phyloP scores from a whole-genome alignment of 2,888 invertebrate genomes.

The Drosophila falleni region DNA sequence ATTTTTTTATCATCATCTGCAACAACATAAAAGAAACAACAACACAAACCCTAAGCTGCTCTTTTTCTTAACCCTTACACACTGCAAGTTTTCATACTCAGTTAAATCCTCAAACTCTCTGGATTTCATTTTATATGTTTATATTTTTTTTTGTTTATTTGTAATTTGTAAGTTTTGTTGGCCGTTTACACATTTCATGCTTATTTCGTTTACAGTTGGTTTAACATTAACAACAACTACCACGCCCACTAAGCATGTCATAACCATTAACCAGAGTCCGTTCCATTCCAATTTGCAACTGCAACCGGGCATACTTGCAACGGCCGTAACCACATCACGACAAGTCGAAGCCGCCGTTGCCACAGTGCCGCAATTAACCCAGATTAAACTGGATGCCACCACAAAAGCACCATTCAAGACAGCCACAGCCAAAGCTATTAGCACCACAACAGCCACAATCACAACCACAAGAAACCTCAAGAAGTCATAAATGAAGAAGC shows the following conservation, averaged over 20 bases:
- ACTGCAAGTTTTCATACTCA: constrained; percentile 24
- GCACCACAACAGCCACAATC: constrained; percentile 45
- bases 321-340: constrained; percentile 57
- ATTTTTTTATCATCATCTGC: constrained; percentile 68
- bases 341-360: constrained; percentile 58
- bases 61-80: constrained; percentile 15
- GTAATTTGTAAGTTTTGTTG: constrained; percentile 50
- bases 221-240: constrained; percentile 85
- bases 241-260: constrained; percentile 93
- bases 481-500: constrained; percentile 44
- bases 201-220: constrained; percentile 91
- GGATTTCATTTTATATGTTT: not conserved
- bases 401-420: constrained; percentile 40
- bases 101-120: not conserved
- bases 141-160: constrained; percentile 36
- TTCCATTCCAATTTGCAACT: constrained; percentile 56
- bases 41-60: constrained; percentile 27
- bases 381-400: constrained; percentile 28
- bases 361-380: constrained; percentile 53
- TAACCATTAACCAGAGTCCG: constrained; percentile 85
- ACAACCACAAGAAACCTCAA: constrained; percentile 54
- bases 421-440: constrained; percentile 42
- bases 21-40: constrained; percentile 25
- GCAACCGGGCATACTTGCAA: constrained; percentile 60
- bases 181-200: constrained; percentile 65